phyloP scores from a whole-genome alignment of 2,888 invertebrate genomes.

The Ametastegia equiseti region DNA sequence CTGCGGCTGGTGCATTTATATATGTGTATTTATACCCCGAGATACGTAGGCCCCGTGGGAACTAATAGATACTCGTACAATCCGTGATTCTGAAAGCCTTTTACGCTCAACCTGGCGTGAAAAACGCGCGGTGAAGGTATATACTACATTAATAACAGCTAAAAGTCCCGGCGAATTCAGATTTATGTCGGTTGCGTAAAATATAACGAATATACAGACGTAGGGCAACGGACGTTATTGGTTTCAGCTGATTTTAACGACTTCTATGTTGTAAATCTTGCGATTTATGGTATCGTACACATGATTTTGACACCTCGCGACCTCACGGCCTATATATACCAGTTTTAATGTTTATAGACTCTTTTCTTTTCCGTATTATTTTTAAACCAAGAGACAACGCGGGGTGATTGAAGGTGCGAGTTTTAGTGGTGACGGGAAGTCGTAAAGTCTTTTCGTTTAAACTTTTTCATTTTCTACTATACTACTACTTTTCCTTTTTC shows the following conservation, averaged over 20 bases:
- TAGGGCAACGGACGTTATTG: background rate
- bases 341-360: background rate
- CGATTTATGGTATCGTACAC: background rate
- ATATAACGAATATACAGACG: background rate
- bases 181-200: conserved; percentile 15
- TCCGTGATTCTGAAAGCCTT: conserved; percentile 20
- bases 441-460: conserved; percentile 45
- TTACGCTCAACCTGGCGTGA: background rate
- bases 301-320: background rate
- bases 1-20: background rate
- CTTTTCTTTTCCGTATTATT: background rate
- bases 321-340: background rate
- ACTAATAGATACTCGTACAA: conserved; percentile 18
- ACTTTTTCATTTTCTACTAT: conserved; percentile 46
- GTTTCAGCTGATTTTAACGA: background rate
- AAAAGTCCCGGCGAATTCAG: conserved; percentile 16
- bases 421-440: conserved; percentile 41
- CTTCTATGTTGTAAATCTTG: background rate
- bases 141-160: conserved; percentile 15
- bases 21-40: background rate
- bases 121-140: too few relatives aligned
- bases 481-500: background rate
- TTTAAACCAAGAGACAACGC: background rate
- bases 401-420: conserved; percentile 29
- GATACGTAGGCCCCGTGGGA: conserved; percentile 7